Evolutionary conservation across 2,888 invertebrate species (phyloP).

Genomic region (Rhingia campestris): DNA sequence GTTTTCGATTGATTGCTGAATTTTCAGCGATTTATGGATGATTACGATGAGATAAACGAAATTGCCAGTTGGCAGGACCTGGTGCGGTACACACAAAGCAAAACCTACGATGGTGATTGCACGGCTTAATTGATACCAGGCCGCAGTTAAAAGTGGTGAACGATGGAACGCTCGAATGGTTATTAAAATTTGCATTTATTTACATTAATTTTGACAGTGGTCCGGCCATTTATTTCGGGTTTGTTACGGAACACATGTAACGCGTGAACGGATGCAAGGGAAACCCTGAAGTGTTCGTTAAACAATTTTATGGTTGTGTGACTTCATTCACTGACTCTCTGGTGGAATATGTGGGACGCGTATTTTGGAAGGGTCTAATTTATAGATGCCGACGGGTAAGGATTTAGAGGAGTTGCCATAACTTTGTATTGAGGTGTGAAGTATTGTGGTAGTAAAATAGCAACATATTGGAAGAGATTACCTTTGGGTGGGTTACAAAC

Average conservation of each 20-base stretch:
- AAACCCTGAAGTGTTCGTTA: constrained; percentile 51
- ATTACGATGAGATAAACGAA: constrained; percentile 54
- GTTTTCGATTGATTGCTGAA: constrained; percentile 71
- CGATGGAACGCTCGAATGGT: constrained; percentile 48
- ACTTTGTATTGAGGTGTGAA: too few relatives aligned
- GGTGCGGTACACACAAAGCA: constrained; percentile 19
- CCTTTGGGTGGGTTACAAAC: too few relatives aligned
- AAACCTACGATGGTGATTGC: constrained; percentile 47
- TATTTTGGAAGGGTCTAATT: not conserved
- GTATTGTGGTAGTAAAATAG: too few relatives aligned
- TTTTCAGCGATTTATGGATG: constrained; percentile 68
- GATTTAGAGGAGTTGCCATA: too few relatives aligned
- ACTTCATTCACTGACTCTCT: constrained; percentile 18
- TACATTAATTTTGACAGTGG: constrained; percentile 54
- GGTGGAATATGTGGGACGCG: not conserved
- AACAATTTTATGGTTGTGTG: constrained; percentile 58
- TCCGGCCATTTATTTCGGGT: constrained; percentile 41
- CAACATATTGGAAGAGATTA: too few relatives aligned
- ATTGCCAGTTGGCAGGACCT: constrained; percentile 32
- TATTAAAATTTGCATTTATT: constrained; percentile 70
- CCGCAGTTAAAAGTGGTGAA: constrained; percentile 69
- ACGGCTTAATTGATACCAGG: constrained; percentile 69
- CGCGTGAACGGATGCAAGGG: constrained; percentile 6
- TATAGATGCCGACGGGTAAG: not conserved
- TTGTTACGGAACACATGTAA: not conserved